Conservation (phyloP, 2,888 invertebrate genomes). For the Ennomos fuscantarius region DNA sequence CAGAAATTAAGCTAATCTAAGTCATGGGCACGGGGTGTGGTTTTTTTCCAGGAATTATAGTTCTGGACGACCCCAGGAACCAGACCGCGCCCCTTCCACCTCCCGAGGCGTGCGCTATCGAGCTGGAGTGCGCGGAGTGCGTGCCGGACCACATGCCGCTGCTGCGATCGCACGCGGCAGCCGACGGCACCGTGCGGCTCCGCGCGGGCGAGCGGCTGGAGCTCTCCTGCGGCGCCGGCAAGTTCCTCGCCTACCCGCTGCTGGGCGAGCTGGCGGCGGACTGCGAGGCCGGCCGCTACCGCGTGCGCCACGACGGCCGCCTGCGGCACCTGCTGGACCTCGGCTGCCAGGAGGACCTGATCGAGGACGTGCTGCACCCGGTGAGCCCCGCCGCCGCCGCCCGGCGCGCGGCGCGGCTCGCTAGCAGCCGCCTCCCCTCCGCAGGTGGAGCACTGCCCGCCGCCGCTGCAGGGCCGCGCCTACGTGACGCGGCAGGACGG, state of each 20-base stretch:
- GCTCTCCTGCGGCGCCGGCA: slow-evolving; percentile 67
- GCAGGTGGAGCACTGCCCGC: slow-evolving; percentile 65
- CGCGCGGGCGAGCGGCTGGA: slow-evolving; percentile 60
- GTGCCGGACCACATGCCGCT: slow-evolving; percentile 77
- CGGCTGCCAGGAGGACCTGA: slow-evolving; percentile 75
- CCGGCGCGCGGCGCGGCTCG: too few relatives aligned
- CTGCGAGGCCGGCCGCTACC: slow-evolving; percentile 67
- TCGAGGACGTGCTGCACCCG: slow-evolving; percentile 74
- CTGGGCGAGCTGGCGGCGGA: slow-evolving; percentile 45
- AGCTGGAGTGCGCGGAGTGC: slow-evolving; percentile 74
- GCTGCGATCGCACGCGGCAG: slow-evolving; percentile 62
- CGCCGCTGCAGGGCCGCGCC: slow-evolving; percentile 72
- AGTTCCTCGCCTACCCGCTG: slow-evolving; percentile 66
- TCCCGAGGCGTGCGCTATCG: slow-evolving; percentile 58
- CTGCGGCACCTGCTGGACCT: slow-evolving; percentile 68
- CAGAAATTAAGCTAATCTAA: too few relatives aligned
- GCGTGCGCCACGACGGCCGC: slow-evolving; percentile 51
- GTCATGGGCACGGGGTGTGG: too few relatives aligned
- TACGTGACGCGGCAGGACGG: slow-evolving; percentile 55
- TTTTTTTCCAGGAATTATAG: too few relatives aligned
- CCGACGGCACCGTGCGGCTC: slow-evolving; percentile 47
- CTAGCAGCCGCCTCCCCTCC: neutral
- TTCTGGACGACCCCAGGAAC: too few relatives aligned
- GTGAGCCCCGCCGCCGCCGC: slow-evolving; percentile 40
- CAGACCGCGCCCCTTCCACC: too few relatives aligned